Percentiles rank a stretch among this genome's conserved stretches.
These are phyloP conservation scores for Pollicipes pollicipes DNA, from an alignment of 1,140 invertebrate species.

Conservation along the genomic window DNA sequence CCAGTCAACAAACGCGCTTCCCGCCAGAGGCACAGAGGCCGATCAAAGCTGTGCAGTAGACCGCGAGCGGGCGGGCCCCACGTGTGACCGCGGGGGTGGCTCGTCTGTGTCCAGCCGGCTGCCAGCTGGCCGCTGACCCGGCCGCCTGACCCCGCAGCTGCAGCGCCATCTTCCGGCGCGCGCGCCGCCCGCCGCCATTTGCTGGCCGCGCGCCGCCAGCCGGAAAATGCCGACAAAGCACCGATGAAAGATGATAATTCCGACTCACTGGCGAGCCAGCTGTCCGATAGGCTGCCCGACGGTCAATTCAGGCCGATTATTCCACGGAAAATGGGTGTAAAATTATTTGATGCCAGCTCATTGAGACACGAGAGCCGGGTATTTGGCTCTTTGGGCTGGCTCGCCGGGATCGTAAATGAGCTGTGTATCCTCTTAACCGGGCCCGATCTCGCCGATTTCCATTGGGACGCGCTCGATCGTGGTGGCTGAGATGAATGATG, in stretches of 20 bases:
- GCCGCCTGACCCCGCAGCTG: not conserved
- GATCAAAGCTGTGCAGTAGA: too few species aligned
- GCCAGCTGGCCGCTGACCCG: not conserved
- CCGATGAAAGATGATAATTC: not conserved
- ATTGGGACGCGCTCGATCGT: not conserved
- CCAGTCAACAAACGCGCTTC: too few species aligned
- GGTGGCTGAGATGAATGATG: not conserved
- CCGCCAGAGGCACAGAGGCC: too few species aligned
- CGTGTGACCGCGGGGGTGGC: not conserved
- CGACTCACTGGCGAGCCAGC: not conserved
- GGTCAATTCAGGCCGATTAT: not conserved
- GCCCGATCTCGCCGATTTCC: not conserved
- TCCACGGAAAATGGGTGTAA: slow-evolving; percentile 1
- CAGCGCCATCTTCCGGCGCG: not conserved
- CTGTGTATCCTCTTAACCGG: not conserved
- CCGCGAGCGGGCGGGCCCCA: too few species aligned
- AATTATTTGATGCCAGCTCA: slow-evolving; percentile 2
- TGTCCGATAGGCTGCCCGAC: not conserved
- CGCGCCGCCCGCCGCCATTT: not conserved
- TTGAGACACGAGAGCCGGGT: not conserved
- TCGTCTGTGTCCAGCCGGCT: not conserved
- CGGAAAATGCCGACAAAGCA: not conserved
- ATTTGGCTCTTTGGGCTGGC: not conserved
- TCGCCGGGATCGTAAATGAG: not conserved
- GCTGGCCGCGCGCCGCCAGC: not conserved